Conservation (phyloP, 2,888 invertebrate species). For the Eurytoma californica region DNA sequence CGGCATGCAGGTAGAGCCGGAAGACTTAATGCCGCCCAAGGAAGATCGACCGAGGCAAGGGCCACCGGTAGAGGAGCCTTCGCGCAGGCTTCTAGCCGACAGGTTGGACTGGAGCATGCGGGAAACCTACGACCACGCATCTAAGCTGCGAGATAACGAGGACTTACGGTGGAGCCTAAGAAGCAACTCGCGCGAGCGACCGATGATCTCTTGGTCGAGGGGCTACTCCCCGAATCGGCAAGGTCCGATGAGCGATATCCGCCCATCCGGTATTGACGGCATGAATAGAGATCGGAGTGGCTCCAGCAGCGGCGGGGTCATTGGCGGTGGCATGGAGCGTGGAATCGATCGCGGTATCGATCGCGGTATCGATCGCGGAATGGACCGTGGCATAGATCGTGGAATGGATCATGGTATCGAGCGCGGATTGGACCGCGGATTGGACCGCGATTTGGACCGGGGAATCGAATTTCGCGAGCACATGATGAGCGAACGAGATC, state of each 20-base stretch:
- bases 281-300: too few species aligned
- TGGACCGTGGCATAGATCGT: not conserved
- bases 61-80: not conserved
- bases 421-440: not conserved
- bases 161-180: slow-evolving; percentile 70
- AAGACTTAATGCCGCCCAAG: slow-evolving; percentile 55
- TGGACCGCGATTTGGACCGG: slow-evolving; percentile 22
- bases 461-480: slow-evolving; percentile 28
- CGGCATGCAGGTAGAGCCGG: slow-evolving; percentile 61
- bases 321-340: not conserved
- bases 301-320: not conserved
- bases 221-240: slow-evolving; percentile 35
- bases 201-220: slow-evolving; percentile 27
- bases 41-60: not conserved
- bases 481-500: slow-evolving; percentile 16
- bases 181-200: slow-evolving; percentile 60
- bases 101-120: slow-evolving; percentile 70
- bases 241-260: slow-evolving; percentile 2
- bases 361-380: not conserved
- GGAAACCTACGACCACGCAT: slow-evolving; percentile 66
- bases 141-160: slow-evolving; percentile 64
- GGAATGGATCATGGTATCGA: not conserved
- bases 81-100: slow-evolving; percentile 65
- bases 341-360: not conserved
- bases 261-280: not conserved